Percentiles rank a stretch among this genome's conserved stretches.
These are phyloP conservation scores for Channallabes apus DNA, from an alignment of 2,797 vertebrate species.

Conservation along the genomic window DNA sequence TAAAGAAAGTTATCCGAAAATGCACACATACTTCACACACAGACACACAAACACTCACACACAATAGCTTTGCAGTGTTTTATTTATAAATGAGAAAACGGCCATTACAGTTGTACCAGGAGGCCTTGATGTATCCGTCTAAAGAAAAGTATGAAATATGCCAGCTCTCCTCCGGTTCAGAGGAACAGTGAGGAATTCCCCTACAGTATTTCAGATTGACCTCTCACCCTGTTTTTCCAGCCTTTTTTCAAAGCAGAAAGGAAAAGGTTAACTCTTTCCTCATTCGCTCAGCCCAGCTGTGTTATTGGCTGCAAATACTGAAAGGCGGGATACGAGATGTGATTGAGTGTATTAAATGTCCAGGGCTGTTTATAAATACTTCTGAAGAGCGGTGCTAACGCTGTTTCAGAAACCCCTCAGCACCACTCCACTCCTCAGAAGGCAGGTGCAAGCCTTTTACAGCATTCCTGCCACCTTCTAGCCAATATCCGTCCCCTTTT, in stretches of 20 bases:
- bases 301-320: constrained; percentile 45
- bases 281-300: constrained; percentile 38
- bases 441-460: constrained; percentile 56
- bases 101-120: not conserved
- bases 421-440: constrained; percentile 27
- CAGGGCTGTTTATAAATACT: constrained; percentile 70
- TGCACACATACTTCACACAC: not conserved
- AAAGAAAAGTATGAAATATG: constrained; percentile 9
- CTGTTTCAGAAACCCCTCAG: constrained; percentile 11
- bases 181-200: constrained; percentile 71
- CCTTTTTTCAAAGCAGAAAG: constrained; percentile 57
- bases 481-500: constrained; percentile 49
- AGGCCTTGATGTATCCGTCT: not conserved
- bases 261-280: constrained; percentile 68
- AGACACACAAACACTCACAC: not conserved
- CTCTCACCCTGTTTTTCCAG: constrained; percentile 58
- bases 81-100: not conserved
- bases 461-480: constrained; percentile 46
- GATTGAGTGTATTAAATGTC: constrained; percentile 67
- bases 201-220: constrained; percentile 63
- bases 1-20: not conserved
- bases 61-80: not conserved
- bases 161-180: constrained; percentile 44
- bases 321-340: constrained; percentile 55
- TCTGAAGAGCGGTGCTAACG: constrained; percentile 49